Evolutionary conservation across 2,888 invertebrate genomes (phyloP).

Genomic region (Trypoxylon attenuatum): DNA sequence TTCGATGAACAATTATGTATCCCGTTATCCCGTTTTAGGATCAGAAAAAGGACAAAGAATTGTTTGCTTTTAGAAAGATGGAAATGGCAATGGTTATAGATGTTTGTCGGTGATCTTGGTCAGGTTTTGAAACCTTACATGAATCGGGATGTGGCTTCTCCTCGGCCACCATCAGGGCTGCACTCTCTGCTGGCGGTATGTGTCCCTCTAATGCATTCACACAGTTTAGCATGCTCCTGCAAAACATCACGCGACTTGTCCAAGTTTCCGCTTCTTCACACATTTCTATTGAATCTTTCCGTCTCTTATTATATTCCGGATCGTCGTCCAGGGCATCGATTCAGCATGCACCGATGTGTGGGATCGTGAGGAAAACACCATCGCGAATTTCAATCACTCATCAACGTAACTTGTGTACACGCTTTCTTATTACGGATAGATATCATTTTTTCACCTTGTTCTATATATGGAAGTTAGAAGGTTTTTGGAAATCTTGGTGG

Average conservation of each 20-base stretch:
- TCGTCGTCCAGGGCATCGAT: constrained; percentile 43
- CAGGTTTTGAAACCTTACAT: constrained; percentile 80
- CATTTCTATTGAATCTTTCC: constrained; percentile 50
- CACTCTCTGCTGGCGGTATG: constrained; percentile 87
- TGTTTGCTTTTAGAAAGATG: constrained; percentile 60
- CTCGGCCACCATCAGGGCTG: constrained; percentile 86
- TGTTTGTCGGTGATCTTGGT: constrained; percentile 62
- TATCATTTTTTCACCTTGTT: constrained; percentile 33
- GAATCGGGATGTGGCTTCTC: constrained; percentile 87
- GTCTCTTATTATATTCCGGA: constrained; percentile 39
- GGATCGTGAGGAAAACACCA: constrained; percentile 28
- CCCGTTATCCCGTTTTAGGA: too few relatives aligned
- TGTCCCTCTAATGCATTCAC: constrained; percentile 94
- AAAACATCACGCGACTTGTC: constrained; percentile 76
- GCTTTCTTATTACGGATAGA: constrained; percentile 14
- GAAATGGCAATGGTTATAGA: constrained; percentile 59
- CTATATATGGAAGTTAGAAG: constrained; percentile 33
- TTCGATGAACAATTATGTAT: too few relatives aligned
- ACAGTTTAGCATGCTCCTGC: constrained; percentile 96
- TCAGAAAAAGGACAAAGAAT: too few relatives aligned
- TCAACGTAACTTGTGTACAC: constrained; percentile 22
- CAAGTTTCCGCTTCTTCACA: constrained; percentile 59
- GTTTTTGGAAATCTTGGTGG: constrained; percentile 5
- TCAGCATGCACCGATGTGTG: constrained; percentile 47
- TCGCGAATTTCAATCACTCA: constrained; percentile 20